Base-by-base conservation (phyloP, 2,797 vertebrate genomes). In the Garrulus glandarius region DNA sequence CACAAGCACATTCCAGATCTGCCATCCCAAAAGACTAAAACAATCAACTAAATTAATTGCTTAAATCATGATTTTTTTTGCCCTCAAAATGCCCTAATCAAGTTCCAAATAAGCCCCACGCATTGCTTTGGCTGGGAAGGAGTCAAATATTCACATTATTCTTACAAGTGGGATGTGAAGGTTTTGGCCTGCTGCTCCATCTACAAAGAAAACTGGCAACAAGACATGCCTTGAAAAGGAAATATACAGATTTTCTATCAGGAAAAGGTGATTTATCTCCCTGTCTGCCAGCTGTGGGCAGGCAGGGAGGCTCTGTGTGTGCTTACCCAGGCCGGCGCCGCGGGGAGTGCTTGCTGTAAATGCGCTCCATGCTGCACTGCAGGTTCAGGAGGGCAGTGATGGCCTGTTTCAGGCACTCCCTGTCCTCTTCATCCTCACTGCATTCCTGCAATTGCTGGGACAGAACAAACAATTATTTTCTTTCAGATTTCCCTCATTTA, bases 341-440 rank as follows among this genome's bases (percentile, higher is more conserved):
- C 8, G 99, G 99, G 71, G 99, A 99, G 97, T 99, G 98, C 68
- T 99, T 99, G 97, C 98, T 98, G 94, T 99, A 99, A 72, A 99
- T 99, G 57, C 99, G 98, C 74, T 99, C 99, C 96, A 99, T 98
- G 96, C 99, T 99, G 97, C 99, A 99, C 96, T 99, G 99, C 36
- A 99, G 98, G 95, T 99, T 99, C 34, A 99, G 97, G n/a, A 99
- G 98, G 18, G 99, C 99, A 2, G 99, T 99, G 85, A 99, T 99
- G 85, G 99, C 99, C 97, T 99, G 99, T 57, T 99, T 99, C 77
- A 99, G 97, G 97, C 99, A 99, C 95, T 99, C 99, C 94, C 98
- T 95, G 96, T 99, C 99, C 56, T 99, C 99, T 85, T 99, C 98
- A 50, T 99, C 99, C 96, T 99, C 90, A 76, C 99, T 99, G 96